Percentiles rank a stretch among this genome's conserved stretches.
phyloP scores from a whole-genome alignment of 2,113 vertebrate genomes.

The Halcyon malimbica region DNA sequence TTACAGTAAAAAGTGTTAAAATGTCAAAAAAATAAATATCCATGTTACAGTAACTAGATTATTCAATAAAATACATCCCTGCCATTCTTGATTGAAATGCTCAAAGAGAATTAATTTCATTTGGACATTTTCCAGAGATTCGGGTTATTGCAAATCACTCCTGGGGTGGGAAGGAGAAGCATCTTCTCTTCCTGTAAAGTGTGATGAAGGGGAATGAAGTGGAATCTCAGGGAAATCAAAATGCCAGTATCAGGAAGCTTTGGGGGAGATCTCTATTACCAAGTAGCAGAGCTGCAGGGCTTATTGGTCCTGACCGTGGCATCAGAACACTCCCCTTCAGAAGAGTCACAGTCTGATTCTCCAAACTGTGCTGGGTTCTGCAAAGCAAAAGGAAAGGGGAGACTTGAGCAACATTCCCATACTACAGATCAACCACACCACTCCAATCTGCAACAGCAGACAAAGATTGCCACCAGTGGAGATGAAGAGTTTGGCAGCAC shows the following conservation, averaged over 20 bases:
- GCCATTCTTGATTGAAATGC: conserved; percentile 92
- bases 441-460: neutral
- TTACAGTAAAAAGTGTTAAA: conserved; percentile 87
- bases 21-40: conserved; percentile 93
- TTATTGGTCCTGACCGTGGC: conserved; percentile 95
- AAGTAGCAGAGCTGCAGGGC: conserved; percentile 89
- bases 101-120: conserved; percentile 80
- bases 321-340: conserved; percentile 95
- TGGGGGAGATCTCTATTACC: conserved; percentile 80
- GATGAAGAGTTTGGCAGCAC: neutral
- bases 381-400: conserved; percentile 32
- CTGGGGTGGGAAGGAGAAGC: conserved; percentile 69
- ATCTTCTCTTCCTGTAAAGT: conserved; percentile 69
- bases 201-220: conserved; percentile 63
- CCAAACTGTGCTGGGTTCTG: conserved; percentile 93
- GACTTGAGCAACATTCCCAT: neutral
- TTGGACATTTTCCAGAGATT: conserved; percentile 80
- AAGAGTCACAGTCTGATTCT: conserved; percentile 93
- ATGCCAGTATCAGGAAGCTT: conserved; percentile 55
- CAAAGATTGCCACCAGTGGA: neutral
- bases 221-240: conserved; percentile 56
- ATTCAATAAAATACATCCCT: conserved; percentile 95
- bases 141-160: conserved; percentile 84
- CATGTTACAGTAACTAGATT: conserved; percentile 90
- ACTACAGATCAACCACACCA: neutral